Evolutionary conservation across 2,113 vertebrate species (phyloP), one percentile per base, ranked within the genome.

Genomic region (Colistium nudipinnis): DNA sequence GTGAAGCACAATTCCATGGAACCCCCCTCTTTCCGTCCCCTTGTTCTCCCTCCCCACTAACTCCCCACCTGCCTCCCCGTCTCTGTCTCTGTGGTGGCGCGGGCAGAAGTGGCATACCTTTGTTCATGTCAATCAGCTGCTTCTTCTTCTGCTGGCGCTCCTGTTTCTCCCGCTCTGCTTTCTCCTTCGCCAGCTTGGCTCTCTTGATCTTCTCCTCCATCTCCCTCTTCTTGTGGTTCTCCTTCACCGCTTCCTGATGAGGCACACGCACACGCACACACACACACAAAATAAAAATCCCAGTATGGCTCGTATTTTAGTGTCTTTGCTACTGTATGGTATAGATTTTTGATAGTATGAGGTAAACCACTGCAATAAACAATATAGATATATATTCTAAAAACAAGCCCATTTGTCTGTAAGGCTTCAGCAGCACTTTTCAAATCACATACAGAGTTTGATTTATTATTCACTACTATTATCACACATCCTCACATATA

Each of bases 101-200:
- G 1, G 69, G 43, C 45, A 79, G 56, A 80, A 84, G 80, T 79
- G 60, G 60, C 87, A 51, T 94, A 99, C 97, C 98, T 98, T 97
- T 98, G 93, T 97, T 97, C 92, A 98, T 99, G 90, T 98, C 97
- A 92, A 99, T 98, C 89, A 99, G 89, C 76, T 96, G 95, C 88
- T 98, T 97, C 92, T 98, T 99, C 92, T 98, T 98, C 91, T 97
- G 95, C 92, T 96, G 96, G 9, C 97, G 89, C 82, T 98, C 97
- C 77, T 94, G 87, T 76, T 95, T 98, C 89, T 99, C 98, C 1
- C 94, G 93, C 87, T 99, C 98, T 0, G 96, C 96, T 89, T 99
- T 99, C 84, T 99, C 98, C 92, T 98, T 99, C 11, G 97, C 97
- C 89, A 99, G 67, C 87, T 96, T 98, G 89, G 97, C 97, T 89